Conservation (phyloP, 2,113 vertebrate genomes). For the Channa argus region DNA sequence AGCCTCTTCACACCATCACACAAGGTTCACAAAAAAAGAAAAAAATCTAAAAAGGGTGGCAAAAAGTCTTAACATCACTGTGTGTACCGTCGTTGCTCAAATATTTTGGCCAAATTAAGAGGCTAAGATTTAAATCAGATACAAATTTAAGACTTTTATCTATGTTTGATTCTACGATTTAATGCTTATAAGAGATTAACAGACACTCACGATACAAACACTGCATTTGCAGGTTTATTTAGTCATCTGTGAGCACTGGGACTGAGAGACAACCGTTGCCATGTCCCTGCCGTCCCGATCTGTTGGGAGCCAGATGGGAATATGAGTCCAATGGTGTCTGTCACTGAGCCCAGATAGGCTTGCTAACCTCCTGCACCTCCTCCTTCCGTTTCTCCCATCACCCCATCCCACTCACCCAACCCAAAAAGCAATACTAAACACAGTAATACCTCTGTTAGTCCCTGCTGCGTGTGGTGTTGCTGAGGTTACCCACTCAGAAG, state of each 20-base stretch:
- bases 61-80: too few relatives aligned
- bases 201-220: slow-evolving; percentile 13
- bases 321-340: slow-evolving; percentile 59
- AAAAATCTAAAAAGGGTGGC: too few relatives aligned
- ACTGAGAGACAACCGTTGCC: slow-evolving; percentile 42
- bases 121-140: too few relatives aligned
- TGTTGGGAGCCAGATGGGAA: slow-evolving; percentile 66
- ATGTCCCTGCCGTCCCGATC: slow-evolving; percentile 41
- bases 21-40: too few relatives aligned
- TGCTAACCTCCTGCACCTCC: slow-evolving; percentile 59
- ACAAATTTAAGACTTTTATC: background rate
- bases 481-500: slow-evolving; percentile 80
- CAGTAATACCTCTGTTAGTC: slow-evolving; percentile 77
- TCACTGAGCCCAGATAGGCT: slow-evolving; percentile 60
- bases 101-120: too few relatives aligned
- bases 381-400: slow-evolving; percentile 44
- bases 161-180: background rate
- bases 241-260: slow-evolving; percentile 42
- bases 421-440: slow-evolving; percentile 73
- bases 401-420: slow-evolving; percentile 38
- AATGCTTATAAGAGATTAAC: slow-evolving; percentile 27
- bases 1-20: too few relatives aligned
- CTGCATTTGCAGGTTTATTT: slow-evolving; percentile 33
- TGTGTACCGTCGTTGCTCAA: too few relatives aligned
- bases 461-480: slow-evolving; percentile 78